phyloP scores from a whole-genome alignment of 2,888 invertebrate species.

The Cerceris rybyensis region DNA sequence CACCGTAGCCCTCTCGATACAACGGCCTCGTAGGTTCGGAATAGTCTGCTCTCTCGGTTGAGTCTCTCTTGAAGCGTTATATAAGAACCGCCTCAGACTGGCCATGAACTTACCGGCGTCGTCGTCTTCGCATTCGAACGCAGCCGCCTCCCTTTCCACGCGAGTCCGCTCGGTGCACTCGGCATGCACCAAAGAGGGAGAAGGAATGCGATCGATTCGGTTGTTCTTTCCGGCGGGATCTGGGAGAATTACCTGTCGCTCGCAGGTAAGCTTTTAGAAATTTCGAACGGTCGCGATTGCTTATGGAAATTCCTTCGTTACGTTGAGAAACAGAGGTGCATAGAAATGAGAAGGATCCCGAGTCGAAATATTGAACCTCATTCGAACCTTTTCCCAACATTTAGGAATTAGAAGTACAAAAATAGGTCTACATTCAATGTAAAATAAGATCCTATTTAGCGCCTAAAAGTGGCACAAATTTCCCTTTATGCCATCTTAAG shows the following conservation, averaged over 20 bases:
- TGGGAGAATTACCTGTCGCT: slow-evolving; percentile 32
- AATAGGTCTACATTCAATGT: too few species aligned
- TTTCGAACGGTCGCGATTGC: too few species aligned
- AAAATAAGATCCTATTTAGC: too few species aligned
- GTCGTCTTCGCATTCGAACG: slow-evolving; percentile 66
- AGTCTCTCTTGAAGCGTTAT: slow-evolving; percentile 62
- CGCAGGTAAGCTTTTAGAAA: slow-evolving; percentile 15
- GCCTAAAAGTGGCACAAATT: too few species aligned
- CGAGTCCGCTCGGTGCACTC: slow-evolving; percentile 61
- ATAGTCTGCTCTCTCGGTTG: slow-evolving; percentile 40
- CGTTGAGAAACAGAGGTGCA: too few species aligned
- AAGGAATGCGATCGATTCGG: slow-evolving; percentile 53
- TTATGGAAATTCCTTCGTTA: too few species aligned
- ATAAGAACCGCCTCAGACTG: slow-evolving; percentile 76
- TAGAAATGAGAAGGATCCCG: too few species aligned
- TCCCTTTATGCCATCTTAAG: too few species aligned
- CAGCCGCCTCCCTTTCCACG: slow-evolving; percentile 67
- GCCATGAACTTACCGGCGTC: slow-evolving; percentile 80
- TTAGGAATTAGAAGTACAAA: too few species aligned
- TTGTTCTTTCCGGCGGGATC: slow-evolving; percentile 45
- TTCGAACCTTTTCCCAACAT: too few species aligned
- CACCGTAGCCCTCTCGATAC: slow-evolving; percentile 43
- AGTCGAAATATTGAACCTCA: too few species aligned
- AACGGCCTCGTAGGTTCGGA: slow-evolving; percentile 30
- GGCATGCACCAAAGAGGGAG: slow-evolving; percentile 41